These are phyloP conservation scores for Limenitis camilla DNA, from an alignment of 2,888 invertebrate genomes.

Conservation along the genomic window DNA sequence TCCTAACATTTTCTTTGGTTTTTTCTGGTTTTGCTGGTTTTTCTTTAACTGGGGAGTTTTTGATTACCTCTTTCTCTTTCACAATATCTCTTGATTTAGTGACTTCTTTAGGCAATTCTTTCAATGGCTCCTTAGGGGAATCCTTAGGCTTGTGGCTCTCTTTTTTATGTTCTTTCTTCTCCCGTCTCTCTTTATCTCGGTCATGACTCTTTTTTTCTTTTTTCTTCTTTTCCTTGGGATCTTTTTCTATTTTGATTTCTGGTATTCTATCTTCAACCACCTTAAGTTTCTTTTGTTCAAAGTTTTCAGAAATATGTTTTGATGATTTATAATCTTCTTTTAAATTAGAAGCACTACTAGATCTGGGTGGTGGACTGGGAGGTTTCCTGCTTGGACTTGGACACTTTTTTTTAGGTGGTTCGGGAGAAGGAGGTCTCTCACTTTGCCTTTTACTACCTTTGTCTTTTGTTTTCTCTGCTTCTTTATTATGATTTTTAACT, in stretches of 20 bases:
- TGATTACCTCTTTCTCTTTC: conserved; percentile 51
- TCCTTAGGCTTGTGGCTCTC: conserved; percentile 69
- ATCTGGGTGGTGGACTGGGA: conserved; percentile 52
- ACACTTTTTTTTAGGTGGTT: conserved; percentile 53
- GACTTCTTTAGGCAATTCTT: conserved; percentile 48
- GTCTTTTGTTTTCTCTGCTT: conserved; percentile 72
- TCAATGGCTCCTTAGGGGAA: conserved; percentile 53
- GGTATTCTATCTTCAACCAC: conserved; percentile 68
- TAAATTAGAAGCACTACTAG: conserved; percentile 59
- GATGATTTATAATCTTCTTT: conserved; percentile 60
- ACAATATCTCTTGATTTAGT: conserved; percentile 47
- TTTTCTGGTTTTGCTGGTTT: conserved; percentile 58
- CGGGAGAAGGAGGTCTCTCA: conserved; percentile 61
- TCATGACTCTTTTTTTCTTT: conserved; percentile 79
- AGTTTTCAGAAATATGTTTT: conserved; percentile 45
- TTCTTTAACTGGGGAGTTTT: conserved; percentile 54
- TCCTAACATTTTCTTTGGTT: conserved; percentile 62
- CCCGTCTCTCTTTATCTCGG: conserved; percentile 76
- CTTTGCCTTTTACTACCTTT: conserved; percentile 67
- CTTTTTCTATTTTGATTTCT: conserved; percentile 72
- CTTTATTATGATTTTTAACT: conserved; percentile 72
- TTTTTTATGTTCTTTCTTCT: conserved; percentile 74
- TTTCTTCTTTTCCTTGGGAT: conserved; percentile 72
- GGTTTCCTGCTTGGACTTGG: conserved; percentile 50
- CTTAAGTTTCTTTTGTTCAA: conserved; percentile 55